Percentiles rank a stretch among this genome's conserved stretches.
These are phyloP conservation scores for Nomada fabriciana DNA, from an alignment of 2,888 invertebrate genomes.

Conservation along the genomic window DNA sequence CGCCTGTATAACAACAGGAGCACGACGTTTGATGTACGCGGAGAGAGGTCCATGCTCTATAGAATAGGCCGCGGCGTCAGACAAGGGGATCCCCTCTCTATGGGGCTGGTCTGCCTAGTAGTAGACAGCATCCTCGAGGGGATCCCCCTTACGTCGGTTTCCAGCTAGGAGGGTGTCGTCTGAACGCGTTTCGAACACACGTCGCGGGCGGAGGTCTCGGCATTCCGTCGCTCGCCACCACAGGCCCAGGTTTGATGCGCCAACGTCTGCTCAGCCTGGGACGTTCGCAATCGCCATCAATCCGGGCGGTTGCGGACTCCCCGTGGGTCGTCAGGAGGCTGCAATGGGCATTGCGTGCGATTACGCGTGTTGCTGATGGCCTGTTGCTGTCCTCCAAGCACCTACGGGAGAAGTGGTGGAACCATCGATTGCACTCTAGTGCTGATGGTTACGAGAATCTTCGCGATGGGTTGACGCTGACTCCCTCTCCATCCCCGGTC, in stretches of 20 bases:
- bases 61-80: background rate
- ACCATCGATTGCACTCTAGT: background rate
- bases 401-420: conserved; percentile 8
- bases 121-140: background rate
- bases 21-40: conserved; percentile 4
- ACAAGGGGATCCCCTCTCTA: background rate
- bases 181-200: too few species aligned
- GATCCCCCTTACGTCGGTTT: background rate
- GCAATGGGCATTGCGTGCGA: background rate
- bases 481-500: background rate
- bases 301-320: background rate
- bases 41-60: background rate
- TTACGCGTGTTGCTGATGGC: background rate
- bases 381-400: background rate
- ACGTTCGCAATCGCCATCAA: background rate
- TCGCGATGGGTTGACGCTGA: conserved; percentile 4
- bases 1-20: background rate
- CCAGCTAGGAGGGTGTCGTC: background rate
- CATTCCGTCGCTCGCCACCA: background rate
- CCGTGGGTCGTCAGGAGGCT: background rate
- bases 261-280: background rate
- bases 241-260: background rate
- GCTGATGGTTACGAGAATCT: conserved; percentile 1
- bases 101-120: background rate
- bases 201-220: background rate